Conservation (phyloP, 2,797 vertebrate species). For the Peromyscus nudipes region DNA sequence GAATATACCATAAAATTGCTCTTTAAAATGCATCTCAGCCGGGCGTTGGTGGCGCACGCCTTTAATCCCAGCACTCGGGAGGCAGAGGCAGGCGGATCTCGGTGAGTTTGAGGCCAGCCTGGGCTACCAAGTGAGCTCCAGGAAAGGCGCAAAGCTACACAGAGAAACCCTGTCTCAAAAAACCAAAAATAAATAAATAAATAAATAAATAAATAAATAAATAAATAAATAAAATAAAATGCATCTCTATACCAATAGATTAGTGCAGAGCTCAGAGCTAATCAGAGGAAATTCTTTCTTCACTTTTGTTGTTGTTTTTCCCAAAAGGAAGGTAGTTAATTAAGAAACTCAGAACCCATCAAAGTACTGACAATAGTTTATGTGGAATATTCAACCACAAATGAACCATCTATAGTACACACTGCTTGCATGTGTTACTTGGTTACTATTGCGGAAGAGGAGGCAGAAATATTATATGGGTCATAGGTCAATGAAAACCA, state of each 20-base stretch:
- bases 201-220: no score
- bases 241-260: not conserved
- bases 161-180: no score
- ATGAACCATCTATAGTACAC: not conserved
- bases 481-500: not conserved
- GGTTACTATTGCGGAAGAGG: not conserved
- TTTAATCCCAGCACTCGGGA: no score
- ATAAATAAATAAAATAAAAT: no score
- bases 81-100: no score
- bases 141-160: no score
- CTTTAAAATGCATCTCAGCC: not conserved
- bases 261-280: not conserved
- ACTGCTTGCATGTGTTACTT: accelerated
- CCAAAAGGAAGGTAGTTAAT: not conserved
- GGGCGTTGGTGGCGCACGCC: no score
- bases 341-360: not conserved
- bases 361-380: not conserved
- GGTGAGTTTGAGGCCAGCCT: no score
- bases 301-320: not conserved
- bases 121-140: no score
- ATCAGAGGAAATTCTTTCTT: not conserved
- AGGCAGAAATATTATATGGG: not conserved
- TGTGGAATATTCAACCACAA: not conserved
- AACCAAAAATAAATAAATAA: no score
- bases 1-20: not conserved